These are phyloP conservation scores for Nothocercus nigrocapillus DNA, from an alignment of 2,113 vertebrate species.

Conservation along the genomic window DNA sequence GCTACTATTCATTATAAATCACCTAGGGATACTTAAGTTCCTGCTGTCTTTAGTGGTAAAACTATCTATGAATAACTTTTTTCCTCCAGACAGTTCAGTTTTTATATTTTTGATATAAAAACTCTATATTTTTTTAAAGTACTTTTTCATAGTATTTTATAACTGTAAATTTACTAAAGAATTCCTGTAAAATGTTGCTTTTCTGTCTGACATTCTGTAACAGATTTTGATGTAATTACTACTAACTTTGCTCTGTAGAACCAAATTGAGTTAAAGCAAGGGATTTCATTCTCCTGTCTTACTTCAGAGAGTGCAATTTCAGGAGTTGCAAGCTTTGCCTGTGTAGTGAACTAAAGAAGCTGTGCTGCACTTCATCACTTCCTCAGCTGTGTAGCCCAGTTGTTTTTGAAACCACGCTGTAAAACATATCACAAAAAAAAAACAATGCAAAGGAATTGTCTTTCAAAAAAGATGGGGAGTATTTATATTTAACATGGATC, in stretches of 20 bases:
- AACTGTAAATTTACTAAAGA: not conserved
- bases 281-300: not conserved
- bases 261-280: not conserved
- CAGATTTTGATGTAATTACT: not conserved
- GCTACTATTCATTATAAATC: conserved; percentile 24
- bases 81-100: not conserved
- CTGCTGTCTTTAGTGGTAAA: not conserved
- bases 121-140: not conserved
- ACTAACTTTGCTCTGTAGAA: not conserved
- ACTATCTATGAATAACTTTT: not conserved
- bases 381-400: not conserved
- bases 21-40: not conserved
- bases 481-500: not conserved
- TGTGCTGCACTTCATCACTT: not conserved
- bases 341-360: not conserved
- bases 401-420: not conserved
- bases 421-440: not conserved
- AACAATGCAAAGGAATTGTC: too few relatives aligned
- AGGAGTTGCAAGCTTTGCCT: not conserved
- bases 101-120: conserved; percentile 2
- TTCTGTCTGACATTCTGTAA: not conserved
- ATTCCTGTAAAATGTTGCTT: not conserved
- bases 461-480: not conserved
- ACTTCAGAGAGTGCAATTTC: not conserved
- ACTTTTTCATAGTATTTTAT: not conserved